Evolutionary conservation across 2,797 vertebrate species (phyloP), one percentile per base, ranked within the genome.

Genomic region (Manis javanica): DNA sequence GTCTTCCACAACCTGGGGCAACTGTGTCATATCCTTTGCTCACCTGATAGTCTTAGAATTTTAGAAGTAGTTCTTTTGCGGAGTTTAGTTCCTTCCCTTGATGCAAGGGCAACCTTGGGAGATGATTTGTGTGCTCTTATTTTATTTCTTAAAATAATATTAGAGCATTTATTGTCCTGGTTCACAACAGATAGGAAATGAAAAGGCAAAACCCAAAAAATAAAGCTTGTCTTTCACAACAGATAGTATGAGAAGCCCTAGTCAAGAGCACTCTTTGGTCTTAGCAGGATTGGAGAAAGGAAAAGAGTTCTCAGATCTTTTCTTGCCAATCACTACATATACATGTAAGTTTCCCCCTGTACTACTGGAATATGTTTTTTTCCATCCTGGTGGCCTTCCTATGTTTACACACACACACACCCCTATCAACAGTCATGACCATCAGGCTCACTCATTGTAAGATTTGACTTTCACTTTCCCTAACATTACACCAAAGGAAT

Each of bases 381-480:
- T 31, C 49, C 18, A 7, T 82, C 29, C 23, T 55, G 31, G 55
- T 57, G 72, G 21, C 26, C 5, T 93, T 83, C 37, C 63, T 77
- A 92, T 61, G 46, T 94, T 90, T 37, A 81, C 2, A 84, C 42
- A 12, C 23, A 68, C 31, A 34, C 34, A 34, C 11, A 66, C 37
- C 57, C 5, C 3, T 42, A 19, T 23, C 74, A 64, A 29, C 7
- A 29, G 46, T 79, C 49, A 31, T 29, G 19, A 19, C 75, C 29
- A 75, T n/a, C 3, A 75, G 71, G 26, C 42, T 90, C n/a, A 66
- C 85, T 77, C 75, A 53, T 66, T 37, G 91, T 66, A 77, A 90
- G 77, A 88, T 64, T 75, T 81, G 59, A 75, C 72, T 94, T 90
- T 61, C 11, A 69, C 16, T 95, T 77, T 92, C 18, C 77, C 68